Base-by-base conservation (phyloP, 2,888 invertebrate species). In the Eupithecia exiguata region DNA sequence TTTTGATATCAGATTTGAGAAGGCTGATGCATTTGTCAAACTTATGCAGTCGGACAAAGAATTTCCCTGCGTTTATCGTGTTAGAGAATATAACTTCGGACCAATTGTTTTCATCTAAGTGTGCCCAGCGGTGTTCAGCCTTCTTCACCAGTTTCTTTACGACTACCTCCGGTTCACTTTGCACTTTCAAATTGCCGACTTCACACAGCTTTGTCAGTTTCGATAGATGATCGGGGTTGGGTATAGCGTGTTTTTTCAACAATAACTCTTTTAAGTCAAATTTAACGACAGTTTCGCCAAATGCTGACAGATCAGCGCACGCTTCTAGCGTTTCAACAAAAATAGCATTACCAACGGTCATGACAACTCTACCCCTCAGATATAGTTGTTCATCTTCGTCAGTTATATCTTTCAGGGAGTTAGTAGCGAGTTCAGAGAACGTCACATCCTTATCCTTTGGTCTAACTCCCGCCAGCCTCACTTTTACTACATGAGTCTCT, bases 301-400 rank as follows among this genome's bases (percentile, higher is more conserved):
- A 79, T 5, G 93, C 88, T 0, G 91, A 85, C 35, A 96, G 87
- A 74, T 95, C 92, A 77, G 95, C 94, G 75, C 95, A 94, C 40
- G 95, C 92, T 83, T 95, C 95, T 58, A 97, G 85, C 5, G 96
- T 95, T 70, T 96, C 95, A 1, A 97, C 90, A 94, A 97, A 96
- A 53, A 97, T 84, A 0, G 95, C 95, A 76, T 96, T 94, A 0
- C 95, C 95, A 40, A 97, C 83, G 68, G 96, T 95, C 77, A 96
- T 84, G 10, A 89, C 86, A 53, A 96, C 93, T 84, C 95, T 87
- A 5, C 92, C 95, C 77, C 89, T 89, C 77, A 95, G 80, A 69
- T 89, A 90, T n/a, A 91, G 40, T 35, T 89, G 87, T n/a, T 91
- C 88, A 53, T 90, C 87, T 18, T 80, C 81, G 2, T 89, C 88